Conservation (phyloP, 2,888 invertebrate genomes). For the Myopa testacea region DNA sequence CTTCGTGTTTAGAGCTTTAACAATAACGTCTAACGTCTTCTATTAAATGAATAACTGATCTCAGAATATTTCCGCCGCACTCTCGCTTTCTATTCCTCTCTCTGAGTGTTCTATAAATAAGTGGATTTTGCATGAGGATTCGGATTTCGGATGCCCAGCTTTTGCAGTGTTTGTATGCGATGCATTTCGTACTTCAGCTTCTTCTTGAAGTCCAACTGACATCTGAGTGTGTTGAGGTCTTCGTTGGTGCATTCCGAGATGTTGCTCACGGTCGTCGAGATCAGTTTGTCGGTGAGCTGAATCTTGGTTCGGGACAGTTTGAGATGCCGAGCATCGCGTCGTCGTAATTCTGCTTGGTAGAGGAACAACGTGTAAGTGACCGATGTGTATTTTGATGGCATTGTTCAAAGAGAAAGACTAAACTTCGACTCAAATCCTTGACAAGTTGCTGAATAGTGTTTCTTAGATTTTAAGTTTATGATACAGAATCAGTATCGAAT, state of each 20-base stretch:
- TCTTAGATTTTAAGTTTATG: too few species aligned
- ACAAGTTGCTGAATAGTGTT: not conserved
- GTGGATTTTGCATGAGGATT: constrained; percentile 5
- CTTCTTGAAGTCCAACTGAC: constrained; percentile 55
- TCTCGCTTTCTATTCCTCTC: too few species aligned
- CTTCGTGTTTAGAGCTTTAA: too few species aligned
- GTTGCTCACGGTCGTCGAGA: constrained; percentile 53
- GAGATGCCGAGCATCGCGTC: constrained; percentile 53
- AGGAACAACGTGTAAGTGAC: constrained; percentile 55
- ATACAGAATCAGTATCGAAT: too few species aligned
- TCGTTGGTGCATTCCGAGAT: constrained; percentile 53
- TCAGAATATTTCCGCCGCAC: too few species aligned
- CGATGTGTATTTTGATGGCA: constrained; percentile 33
- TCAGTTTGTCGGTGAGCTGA: constrained; percentile 54
- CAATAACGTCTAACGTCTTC: too few species aligned
- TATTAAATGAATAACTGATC: too few species aligned
- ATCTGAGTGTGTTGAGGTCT: constrained; percentile 54
- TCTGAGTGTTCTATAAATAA: not conserved
- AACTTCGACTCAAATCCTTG: not conserved
- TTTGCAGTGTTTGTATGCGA: constrained; percentile 44
- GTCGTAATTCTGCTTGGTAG: constrained; percentile 55
- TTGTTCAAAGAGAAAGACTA: not conserved
- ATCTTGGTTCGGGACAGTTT: constrained; percentile 55
- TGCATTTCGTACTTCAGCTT: constrained; percentile 53
- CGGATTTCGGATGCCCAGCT: constrained; percentile 26